Conservation (phyloP, 2,113 vertebrate genomes). For the Propithecus coquereli region DNA sequence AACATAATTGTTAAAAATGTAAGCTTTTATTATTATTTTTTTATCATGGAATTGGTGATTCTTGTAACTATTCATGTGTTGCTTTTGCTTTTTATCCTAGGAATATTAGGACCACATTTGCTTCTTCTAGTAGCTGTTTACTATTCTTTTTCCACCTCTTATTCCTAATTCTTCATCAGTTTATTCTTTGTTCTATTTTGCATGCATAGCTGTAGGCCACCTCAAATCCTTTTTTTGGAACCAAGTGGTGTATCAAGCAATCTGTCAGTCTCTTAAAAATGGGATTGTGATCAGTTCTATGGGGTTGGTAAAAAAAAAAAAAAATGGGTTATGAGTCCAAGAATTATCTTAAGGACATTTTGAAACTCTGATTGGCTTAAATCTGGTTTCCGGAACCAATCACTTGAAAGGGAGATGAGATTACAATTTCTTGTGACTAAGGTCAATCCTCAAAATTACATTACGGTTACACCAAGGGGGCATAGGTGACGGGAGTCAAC, state of each 20-base stretch:
- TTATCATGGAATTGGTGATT: neutral
- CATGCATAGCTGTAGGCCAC: neutral
- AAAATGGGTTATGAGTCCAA: neutral
- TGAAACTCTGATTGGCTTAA: neutral
- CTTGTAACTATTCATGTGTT: neutral
- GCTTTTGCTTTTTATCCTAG: neutral
- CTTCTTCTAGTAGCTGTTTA: neutral
- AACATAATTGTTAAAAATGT: neutral
- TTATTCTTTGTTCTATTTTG: constrained; percentile 13
- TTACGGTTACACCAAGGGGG: neutral
- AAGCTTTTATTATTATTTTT: neutral
- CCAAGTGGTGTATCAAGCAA: neutral
- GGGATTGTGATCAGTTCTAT: neutral
- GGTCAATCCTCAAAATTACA: neutral
- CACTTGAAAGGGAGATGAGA: neutral
- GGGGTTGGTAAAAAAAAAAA: neutral
- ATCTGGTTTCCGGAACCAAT: neutral
- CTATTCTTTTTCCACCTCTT: neutral
- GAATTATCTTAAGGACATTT: neutral
- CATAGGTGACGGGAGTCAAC: neutral
- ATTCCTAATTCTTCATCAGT: neutral
- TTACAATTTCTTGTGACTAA: neutral
- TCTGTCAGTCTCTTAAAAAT: neutral
- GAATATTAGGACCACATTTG: neutral
- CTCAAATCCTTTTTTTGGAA: neutral